Evolutionary conservation across 2,113 vertebrate species (phyloP), one percentile per base, ranked within the genome.

Genomic region (Rana temporaria): DNA sequence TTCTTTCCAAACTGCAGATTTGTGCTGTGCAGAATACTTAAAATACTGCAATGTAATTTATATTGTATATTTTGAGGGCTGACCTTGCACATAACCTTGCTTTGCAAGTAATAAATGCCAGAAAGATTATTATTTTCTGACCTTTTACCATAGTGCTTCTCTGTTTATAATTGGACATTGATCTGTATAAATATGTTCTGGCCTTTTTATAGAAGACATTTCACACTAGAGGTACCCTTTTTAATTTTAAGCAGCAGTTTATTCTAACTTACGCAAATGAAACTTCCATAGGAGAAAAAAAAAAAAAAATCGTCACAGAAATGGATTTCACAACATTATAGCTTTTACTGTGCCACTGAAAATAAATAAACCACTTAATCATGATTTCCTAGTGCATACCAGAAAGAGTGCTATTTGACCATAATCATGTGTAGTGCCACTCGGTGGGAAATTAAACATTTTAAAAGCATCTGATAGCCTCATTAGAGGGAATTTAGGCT

Each of bases 151-250:
- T 42, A 85, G 9, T 15, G 86, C 66, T 60, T 85, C 87, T 88
- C 12, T 85, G 70, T 66, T 86, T 88, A 81, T 90, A 90, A 88
- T 87, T 92, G 85, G 87, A 87, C 87, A 90, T 89, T 88, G 86
- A 89, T 88, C 75, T 84, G 59, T 85, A 19, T 88, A 86, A 86
- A 78, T 83, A 84, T 88, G 79, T 75, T 55, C 2, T 81, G 7
- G 53, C n/a, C 52, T 70, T 65, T 75, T 72, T 80, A 70, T 1
- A 85, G 52, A 77, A 67, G 64, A 67, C 71, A 68, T 68, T 83
- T 68, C 71, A 68, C 72, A 68, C 62, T 68, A 30, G 53, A 30
- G n/a, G 19, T 71, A 59, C 38, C 30, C 70, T 74, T 48, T 82
- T 74, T 83, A 68, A 60, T 64, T 76, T 68, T 82, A 76, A 76